Conservation (phyloP, 2,797 vertebrate species). For the Kryptopterus vitreolus region DNA sequence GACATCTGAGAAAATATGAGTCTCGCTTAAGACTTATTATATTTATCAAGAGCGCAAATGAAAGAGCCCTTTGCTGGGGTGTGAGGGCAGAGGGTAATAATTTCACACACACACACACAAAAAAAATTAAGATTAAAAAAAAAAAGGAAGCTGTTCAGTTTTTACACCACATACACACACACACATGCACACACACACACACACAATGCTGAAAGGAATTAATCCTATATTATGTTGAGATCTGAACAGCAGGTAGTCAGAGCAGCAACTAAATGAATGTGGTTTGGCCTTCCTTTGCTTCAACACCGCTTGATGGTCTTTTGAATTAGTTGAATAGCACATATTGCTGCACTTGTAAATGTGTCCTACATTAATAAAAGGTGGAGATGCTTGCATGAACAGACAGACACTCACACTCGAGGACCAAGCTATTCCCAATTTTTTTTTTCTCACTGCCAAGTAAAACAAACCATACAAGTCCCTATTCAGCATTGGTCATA, state of each 20-base stretch:
- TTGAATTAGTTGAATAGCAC: constrained; percentile 67
- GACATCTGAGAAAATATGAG: constrained; percentile 24
- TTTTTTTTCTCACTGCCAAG: constrained; percentile 50
- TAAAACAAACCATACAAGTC: constrained; percentile 50
- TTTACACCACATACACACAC: constrained; percentile 26
- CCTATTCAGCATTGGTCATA: constrained; percentile 56
- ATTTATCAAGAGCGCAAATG: constrained; percentile 39
- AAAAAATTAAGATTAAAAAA: constrained; percentile 47
- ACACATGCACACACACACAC: neutral
- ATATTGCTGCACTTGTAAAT: constrained; percentile 55
- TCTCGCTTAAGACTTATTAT: constrained; percentile 33
- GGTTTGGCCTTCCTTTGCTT: constrained; percentile 67
- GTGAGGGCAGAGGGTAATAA: constrained; percentile 5
- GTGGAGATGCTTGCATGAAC: constrained; percentile 62
- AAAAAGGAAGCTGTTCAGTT: constrained; percentile 42
- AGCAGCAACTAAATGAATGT: constrained; percentile 62
- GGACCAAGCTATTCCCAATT: constrained; percentile 48
- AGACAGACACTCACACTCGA: constrained; percentile 56
- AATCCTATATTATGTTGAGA: constrained; percentile 56
- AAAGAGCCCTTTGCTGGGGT: constrained; percentile 39
- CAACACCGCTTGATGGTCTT: constrained; percentile 55
- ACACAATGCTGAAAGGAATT: constrained; percentile 58
- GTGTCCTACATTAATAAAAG: constrained; percentile 51
- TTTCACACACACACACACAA: neutral
- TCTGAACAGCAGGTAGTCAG: constrained; percentile 58